phyloP scores from a whole-genome alignment of 1,140 invertebrate species.

The Nautilus pompilius region DNA sequence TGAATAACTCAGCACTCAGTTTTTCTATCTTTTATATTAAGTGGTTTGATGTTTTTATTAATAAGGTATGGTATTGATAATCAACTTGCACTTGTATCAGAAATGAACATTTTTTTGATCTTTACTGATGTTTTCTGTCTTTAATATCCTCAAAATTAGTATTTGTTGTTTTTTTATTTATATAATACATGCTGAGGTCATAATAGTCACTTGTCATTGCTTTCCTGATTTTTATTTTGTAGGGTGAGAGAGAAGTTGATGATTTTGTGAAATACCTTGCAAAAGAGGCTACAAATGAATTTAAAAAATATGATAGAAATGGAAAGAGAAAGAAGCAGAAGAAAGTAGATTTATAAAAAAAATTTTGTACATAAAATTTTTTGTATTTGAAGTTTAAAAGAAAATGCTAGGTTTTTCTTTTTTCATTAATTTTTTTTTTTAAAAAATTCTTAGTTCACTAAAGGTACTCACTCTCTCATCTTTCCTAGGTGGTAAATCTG shows the following conservation, averaged over 20 bases:
- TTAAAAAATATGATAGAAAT: slow-evolving; percentile 83
- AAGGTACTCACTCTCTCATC: too few species aligned
- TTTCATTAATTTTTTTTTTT: too few species aligned
- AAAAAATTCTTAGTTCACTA: too few species aligned
- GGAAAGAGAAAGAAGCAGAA: slow-evolving; percentile 74
- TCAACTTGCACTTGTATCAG: neutral
- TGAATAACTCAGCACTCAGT: too few species aligned
- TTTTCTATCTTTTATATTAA: too few species aligned
- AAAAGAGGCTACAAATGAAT: slow-evolving; percentile 82
- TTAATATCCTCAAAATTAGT: neutral
- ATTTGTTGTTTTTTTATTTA: neutral
- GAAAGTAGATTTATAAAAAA: too few species aligned
- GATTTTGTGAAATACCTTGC: slow-evolving; percentile 97
- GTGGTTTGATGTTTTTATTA: too few species aligned
- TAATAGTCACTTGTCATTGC: neutral
- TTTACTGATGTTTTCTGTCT: neutral
- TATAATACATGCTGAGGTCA: neutral
- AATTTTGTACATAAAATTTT: too few species aligned
- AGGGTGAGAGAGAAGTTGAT: slow-evolving; percentile 88
- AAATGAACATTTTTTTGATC: neutral
- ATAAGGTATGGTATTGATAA: too few species aligned
- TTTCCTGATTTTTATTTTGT: slow-evolving; percentile 40
- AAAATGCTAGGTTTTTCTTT: too few species aligned
- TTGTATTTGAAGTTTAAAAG: too few species aligned
- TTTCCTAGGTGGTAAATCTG: too few species aligned